Percentiles rank a stretch among this genome's conserved stretches.
Conservation (phyloP, 2,113 vertebrate species). For the Rhinopomastus cyanomelas region DNA sequence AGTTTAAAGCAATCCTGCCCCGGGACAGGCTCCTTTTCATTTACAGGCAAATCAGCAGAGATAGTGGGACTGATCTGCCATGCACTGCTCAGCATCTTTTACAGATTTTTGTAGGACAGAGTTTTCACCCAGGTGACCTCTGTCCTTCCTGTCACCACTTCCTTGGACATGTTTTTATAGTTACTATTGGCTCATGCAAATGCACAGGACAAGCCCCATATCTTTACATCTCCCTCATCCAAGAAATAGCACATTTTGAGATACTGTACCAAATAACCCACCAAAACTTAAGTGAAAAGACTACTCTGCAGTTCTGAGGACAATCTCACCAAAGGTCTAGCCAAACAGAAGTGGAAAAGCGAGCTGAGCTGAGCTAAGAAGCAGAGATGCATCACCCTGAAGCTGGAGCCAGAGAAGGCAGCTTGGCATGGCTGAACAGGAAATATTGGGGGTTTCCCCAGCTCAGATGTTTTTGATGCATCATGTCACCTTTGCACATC, state of each 20-base stretch:
- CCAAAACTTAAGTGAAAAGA: not conserved
- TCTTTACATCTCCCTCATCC: not conserved
- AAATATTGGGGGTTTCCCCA: not conserved
- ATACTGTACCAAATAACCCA: not conserved
- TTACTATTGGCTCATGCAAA: not conserved
- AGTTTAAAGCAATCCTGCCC: not conserved
- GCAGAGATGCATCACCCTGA: not conserved
- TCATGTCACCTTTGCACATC: not conserved
- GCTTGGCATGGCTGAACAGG: not conserved
- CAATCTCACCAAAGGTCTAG: not conserved
- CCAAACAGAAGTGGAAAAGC: accelerated
- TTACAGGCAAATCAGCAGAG: not conserved
- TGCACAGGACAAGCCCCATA: not conserved
- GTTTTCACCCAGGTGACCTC: not conserved
- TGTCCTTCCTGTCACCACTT: not conserved
- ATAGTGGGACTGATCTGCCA: not conserved
- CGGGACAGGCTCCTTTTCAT: not conserved
- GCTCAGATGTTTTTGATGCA: accelerated
- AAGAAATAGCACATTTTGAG: not conserved
- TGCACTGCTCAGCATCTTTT: not conserved
- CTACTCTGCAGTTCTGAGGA: not conserved
- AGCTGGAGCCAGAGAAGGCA: not conserved
- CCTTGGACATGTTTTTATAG: not conserved
- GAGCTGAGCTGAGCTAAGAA: not conserved
- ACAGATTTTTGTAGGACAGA: not conserved